These are phyloP conservation scores for Schizaphis graminum DNA, from an alignment of 2,888 invertebrate species.

Conservation along the genomic window DNA sequence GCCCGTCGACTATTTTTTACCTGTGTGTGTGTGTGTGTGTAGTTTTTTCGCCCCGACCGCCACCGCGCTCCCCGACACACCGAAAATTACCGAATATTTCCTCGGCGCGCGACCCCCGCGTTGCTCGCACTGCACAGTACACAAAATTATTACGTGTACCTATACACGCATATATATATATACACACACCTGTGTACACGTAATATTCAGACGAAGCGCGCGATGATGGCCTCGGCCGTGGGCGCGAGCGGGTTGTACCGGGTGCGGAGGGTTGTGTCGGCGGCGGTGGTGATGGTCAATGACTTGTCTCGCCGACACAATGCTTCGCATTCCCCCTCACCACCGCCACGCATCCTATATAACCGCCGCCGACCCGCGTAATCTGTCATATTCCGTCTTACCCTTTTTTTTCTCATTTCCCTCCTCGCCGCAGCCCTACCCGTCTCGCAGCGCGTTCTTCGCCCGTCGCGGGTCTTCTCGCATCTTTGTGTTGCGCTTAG, in stretches of 20 bases:
- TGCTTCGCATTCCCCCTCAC: conserved; percentile 30
- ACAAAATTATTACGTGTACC: neutral
- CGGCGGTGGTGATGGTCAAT: conserved; percentile 58
- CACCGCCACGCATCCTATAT: neutral
- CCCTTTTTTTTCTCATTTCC: conserved; percentile 46
- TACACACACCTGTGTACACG: neutral
- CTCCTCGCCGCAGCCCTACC: neutral
- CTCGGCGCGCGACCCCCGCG: conserved; percentile 30
- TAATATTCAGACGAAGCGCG: conserved; percentile 18
- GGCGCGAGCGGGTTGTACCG: neutral
- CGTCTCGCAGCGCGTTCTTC: conserved; percentile 21
- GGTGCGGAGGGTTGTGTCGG: conserved; percentile 11
- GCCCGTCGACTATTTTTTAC: neutral
- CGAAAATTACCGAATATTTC: conserved; percentile 60
- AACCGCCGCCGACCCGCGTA: neutral
- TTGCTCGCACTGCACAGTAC: neutral
- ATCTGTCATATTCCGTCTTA: conserved; percentile 59
- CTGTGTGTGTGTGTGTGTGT: neutral
- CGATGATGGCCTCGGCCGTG: conserved; percentile 36
- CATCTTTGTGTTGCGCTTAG: conserved; percentile 34
- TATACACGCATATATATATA: neutral
- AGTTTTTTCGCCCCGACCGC: conserved; percentile 43
- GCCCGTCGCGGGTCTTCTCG: neutral
- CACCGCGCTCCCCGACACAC: neutral
- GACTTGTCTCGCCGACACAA: conserved; percentile 57